Base-by-base conservation (phyloP, 2,888 invertebrate genomes). In the Acanthosepion lycidas region DNA sequence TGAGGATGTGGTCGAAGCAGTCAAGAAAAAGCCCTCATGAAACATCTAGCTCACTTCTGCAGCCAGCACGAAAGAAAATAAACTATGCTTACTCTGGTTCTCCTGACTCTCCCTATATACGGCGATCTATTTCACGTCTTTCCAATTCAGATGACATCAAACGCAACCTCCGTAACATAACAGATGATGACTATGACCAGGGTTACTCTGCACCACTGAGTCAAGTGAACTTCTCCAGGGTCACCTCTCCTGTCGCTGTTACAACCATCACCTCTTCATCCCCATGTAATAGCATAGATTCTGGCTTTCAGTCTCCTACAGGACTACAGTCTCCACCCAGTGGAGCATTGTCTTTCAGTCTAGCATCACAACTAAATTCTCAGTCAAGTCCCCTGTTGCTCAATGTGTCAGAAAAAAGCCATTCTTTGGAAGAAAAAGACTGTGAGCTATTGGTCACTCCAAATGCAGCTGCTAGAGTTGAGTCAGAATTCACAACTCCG, bases 81-180 rank as follows among this genome's bases (percentile, higher is more conserved):
- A 51, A 15, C 53, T n/a, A 93, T 93, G 49, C 28, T 20, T 93
- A 93, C 51, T 53, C 48, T 18, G 93, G 93, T 53, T 93, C 93
- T n/a, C 93, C 93, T n/a, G 93, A 93, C 18, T 93, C 93, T 28
- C 93, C 93, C 8, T 12, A 33, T 26, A n/a, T 93, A n/a, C n/a
- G 49, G 28, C 93, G 93, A n/a, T 53, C 51, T n/a, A 26, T 93
- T 26, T 33, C 51, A 0, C 93, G 51, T 28, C 93, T 93, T 48
- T 93, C 93, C n/a, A 53, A 93, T 93, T 49, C 53, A 28, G 93
- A 93, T 28, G 93, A 93, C 28, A 93, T 93, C 49, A 93, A 93
- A 93, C 93, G 93, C 48, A 53, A 93, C 93, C 93, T 93, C 93
- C 49, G 93, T 51, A 53, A 93, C 53, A 93, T 93, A 93, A 93